phyloP scores from a whole-genome alignment of 1,140 invertebrate genomes.

The Aethina tumida region DNA sequence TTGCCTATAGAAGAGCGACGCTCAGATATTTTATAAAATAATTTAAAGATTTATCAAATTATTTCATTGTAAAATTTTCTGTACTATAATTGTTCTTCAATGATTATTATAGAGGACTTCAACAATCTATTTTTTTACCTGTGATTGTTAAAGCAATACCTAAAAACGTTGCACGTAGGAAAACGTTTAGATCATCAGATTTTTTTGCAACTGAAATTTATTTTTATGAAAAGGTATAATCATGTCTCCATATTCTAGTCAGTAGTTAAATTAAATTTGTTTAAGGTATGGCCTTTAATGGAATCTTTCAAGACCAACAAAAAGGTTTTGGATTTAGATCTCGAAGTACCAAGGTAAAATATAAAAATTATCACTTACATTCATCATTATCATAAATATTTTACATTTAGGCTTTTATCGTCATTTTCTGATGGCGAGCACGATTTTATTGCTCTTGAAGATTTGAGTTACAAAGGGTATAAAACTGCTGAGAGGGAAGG shows the following conservation, averaged over 20 bases:
- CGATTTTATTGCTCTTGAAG: constrained; percentile 56
- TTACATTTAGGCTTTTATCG: constrained; percentile 40
- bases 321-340: constrained; percentile 39
- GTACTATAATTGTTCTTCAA: constrained; percentile 3
- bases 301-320: constrained; percentile 42
- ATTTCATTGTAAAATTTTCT: constrained; percentile 5
- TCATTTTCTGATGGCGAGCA: constrained; percentile 47
- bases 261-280: constrained; percentile 8
- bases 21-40: constrained; percentile 6
- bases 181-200: constrained; percentile 52
- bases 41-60: constrained; percentile 2
- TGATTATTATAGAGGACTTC: constrained; percentile 1
- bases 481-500: constrained; percentile 38
- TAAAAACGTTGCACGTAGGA: constrained; percentile 46
- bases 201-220: constrained; percentile 59
- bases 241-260: constrained; percentile 4
- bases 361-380: constrained; percentile 26
- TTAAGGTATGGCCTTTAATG: constrained; percentile 37
- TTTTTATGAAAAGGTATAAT: constrained; percentile 49
- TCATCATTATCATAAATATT: constrained; percentile 35
- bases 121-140: constrained; percentile 27
- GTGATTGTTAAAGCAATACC: constrained; percentile 55
- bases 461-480: constrained; percentile 46
- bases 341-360: constrained; percentile 37
- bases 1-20: no score